These are phyloP conservation scores for Drosophila yooni DNA, from an alignment of 2,888 invertebrate species.

Conservation along the genomic window DNA sequence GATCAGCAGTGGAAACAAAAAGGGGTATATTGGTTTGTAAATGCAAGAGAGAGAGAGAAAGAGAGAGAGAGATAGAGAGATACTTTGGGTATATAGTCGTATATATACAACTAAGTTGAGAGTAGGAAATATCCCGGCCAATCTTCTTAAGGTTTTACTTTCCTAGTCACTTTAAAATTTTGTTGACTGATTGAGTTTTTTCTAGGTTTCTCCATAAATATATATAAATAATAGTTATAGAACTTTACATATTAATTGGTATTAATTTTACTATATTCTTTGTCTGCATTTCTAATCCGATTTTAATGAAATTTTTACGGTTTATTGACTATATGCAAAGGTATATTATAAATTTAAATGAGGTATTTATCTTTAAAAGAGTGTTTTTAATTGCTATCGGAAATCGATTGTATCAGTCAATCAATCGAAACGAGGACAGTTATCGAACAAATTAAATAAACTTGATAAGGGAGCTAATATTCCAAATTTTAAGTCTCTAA, in stretches of 20 bases:
- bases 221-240: not conserved
- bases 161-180: not conserved
- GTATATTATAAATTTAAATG: not conserved
- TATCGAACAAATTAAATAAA: not conserved
- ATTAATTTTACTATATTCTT: not conserved
- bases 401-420: not conserved
- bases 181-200: not conserved
- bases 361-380: not conserved
- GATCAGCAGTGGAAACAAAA: not conserved
- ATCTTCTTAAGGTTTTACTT: not conserved
- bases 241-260: not conserved
- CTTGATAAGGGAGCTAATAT: not conserved
- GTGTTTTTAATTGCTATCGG: not conserved
- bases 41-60: not conserved
- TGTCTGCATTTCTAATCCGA: too few relatives aligned
- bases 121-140: not conserved
- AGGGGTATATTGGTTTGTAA: not conserved
- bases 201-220: not conserved
- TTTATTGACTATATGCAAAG: too few relatives aligned
- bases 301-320: too few relatives aligned
- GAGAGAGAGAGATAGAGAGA: not conserved
- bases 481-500: not conserved
- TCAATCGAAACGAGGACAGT: fast-evolving
- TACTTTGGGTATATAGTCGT: not conserved
- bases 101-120: not conserved